Conservation (phyloP, 2,888 invertebrate species). For the Calliopum simillimum region DNA sequence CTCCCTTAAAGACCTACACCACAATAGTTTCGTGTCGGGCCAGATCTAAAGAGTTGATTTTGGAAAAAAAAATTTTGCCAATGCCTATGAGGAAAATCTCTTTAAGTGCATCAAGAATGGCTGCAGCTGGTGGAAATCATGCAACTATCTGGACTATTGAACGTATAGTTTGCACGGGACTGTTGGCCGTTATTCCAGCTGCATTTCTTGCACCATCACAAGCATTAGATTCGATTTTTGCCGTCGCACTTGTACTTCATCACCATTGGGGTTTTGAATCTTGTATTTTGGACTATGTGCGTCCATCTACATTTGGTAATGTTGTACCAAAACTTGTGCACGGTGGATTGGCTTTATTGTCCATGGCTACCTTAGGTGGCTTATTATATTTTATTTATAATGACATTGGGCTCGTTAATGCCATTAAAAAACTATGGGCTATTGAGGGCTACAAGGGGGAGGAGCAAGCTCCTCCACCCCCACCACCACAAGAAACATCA, state of each 20-base stretch:
- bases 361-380: constrained; percentile 81
- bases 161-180: constrained; percentile 72
- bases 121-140: constrained; percentile 69
- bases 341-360: constrained; percentile 75
- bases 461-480: no score
- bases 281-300: constrained; percentile 84
- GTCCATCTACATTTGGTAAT: constrained; percentile 81
- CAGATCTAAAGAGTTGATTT: constrained; percentile 46
- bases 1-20: constrained; percentile 57
- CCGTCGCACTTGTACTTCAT: constrained; percentile 77
- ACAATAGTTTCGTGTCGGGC: constrained; percentile 46
- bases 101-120: constrained; percentile 56
- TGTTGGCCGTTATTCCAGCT: constrained; percentile 79
- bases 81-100: constrained; percentile 54
- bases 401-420: constrained; percentile 82
- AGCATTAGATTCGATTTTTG: constrained; percentile 75
- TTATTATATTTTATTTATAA: constrained; percentile 85
- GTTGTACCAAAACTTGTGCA: constrained; percentile 79
- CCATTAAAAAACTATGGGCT: constrained; percentile 80
- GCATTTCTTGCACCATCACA: constrained; percentile 77
- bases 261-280: constrained; percentile 74
- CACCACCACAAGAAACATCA: no score
- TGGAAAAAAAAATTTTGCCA: constrained; percentile 50
- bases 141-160: constrained; percentile 85
- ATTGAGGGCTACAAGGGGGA: constrained; percentile 64